These are phyloP conservation scores for Tokudaia muenninki DNA, from an alignment of 2,797 vertebrate species.

Conservation along the genomic window DNA sequence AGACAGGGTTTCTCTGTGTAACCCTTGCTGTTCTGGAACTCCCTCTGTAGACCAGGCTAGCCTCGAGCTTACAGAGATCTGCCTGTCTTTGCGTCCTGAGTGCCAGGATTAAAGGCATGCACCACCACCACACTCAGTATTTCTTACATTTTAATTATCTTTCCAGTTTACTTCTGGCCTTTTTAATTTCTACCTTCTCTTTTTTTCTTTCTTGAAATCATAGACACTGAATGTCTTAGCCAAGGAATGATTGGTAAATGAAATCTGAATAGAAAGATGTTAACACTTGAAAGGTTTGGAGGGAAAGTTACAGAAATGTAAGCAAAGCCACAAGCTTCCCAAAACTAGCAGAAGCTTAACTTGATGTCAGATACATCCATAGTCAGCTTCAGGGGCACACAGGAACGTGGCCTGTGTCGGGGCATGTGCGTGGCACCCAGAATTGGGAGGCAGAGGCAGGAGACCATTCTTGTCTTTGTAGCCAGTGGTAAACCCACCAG, in stretches of 20 bases:
- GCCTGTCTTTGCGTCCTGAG: neutral
- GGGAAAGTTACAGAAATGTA: neutral
- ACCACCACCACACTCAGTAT: rapidly evolving
- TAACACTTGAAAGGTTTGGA: constrained; percentile 16
- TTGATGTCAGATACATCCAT: neutral
- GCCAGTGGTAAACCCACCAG: no score
- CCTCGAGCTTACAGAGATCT: neutral
- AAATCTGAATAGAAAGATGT: constrained; percentile 48
- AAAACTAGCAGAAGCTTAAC: constrained; percentile 26
- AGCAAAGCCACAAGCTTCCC: neutral
- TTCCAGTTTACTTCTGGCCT: constrained; percentile 15
- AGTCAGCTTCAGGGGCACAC: neutral
- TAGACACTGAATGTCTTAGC: constrained; percentile 14
- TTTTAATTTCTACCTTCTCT: neutral
- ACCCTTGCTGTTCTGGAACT: neutral
- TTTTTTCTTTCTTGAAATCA: constrained; percentile 49
- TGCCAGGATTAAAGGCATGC: neutral
- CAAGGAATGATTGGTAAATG: constrained; percentile 42
- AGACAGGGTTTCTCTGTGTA: neutral
- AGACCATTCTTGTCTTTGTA: neutral
- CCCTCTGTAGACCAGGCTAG: neutral
- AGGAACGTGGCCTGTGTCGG: neutral
- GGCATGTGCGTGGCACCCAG: neutral
- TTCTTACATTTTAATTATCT: neutral
- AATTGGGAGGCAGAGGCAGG: neutral